Base-by-base conservation (phyloP, 2,888 invertebrate species). In the Pristionchus fissidentatus region DNA sequence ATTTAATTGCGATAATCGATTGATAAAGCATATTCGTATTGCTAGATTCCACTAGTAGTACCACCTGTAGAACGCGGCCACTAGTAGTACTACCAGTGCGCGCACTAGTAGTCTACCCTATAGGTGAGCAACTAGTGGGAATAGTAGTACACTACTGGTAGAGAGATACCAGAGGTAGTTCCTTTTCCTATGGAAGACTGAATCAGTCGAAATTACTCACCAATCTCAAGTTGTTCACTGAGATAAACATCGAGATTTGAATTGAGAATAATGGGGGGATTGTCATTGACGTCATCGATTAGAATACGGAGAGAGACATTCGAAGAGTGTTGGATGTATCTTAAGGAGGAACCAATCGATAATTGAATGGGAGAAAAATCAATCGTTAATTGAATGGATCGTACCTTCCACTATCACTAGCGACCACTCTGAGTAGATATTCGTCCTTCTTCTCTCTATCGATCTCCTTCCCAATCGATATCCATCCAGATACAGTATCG, bases 231-330 rank as follows among this genome's bases (percentile, higher is more conserved):
- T 78, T 77, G n/a, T 41, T 84, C 66, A 35, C 77, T 80, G 77
- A 89, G 82, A 60, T 86, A 88, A 32, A 89, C 84, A 41, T 90
- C 90, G 43, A 86, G 49, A 38, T 87, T 85, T 13, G 62, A 46
- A 82, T 88, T 88, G 62, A 78, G 75, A 43, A 90, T 87, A 32
- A 95, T 94, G 0, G 97, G 97, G 8, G 96, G 96, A 93, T 97
- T 97, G 93, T 97, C 97, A 93, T 97, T 97, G 85, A 97, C 95
- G 93, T 97, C 97, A 32, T 96, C 96, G 8, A 97, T 96, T 85
- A 96, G 96, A 55, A 97, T 96, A 7, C 96, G 96, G 1, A 97
- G 96, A 84, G 96, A 93, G 93, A 97, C 97, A 92, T 97, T 97
- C 0, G 97, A 96, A 3, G 96, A 96, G 62, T 96, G 93, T 86